Evolutionary conservation across 2,113 vertebrate species (phyloP).

Genomic region (Eulemur macaco): DNA sequence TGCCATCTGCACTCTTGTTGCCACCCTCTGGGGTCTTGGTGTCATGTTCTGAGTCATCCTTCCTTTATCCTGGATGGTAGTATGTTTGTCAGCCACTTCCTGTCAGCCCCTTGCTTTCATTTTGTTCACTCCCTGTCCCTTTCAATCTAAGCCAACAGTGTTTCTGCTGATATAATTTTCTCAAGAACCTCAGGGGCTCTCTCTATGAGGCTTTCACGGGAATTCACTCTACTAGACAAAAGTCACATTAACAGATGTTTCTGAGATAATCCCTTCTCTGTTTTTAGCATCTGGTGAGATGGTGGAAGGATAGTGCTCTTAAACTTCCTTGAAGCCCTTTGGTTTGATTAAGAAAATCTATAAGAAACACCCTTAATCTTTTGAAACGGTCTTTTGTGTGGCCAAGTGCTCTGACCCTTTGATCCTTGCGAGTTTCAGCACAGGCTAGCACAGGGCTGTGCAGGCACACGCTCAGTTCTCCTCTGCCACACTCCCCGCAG

Average conservation of each 20-base stretch:
- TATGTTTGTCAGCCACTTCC: not conserved
- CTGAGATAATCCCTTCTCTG: not conserved
- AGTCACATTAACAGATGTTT: not conserved
- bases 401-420: not conserved
- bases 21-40: not conserved
- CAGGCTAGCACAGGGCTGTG: not conserved
- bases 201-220: not conserved
- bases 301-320: not conserved
- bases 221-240: not conserved
- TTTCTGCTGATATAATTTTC: not conserved
- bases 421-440: not conserved
- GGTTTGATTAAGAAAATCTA: not conserved
- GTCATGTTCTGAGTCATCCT: not conserved
- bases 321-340: not conserved
- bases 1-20: too few species aligned
- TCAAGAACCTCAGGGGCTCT: not conserved
- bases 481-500: fast-evolving
- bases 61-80: not conserved
- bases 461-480: not conserved
- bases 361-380: not conserved
- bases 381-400: not conserved
- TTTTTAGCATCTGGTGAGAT: not conserved
- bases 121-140: not conserved
- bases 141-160: not conserved
- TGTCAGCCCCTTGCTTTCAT: too few species aligned